Conservation (phyloP, 2,888 invertebrate genomes). For the Helobdella robusta region DNA sequence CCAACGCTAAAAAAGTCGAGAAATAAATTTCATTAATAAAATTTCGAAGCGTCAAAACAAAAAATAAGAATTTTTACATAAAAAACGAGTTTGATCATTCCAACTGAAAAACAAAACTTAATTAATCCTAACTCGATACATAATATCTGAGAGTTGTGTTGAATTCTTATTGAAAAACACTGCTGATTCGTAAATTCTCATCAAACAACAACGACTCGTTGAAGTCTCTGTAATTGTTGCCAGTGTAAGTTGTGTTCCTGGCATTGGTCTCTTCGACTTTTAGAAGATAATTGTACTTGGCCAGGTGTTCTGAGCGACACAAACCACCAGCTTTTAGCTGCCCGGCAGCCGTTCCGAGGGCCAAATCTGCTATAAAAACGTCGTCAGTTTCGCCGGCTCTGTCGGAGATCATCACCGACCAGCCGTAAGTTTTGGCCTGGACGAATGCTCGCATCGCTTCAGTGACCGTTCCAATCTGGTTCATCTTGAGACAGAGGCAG, state of each 20-base stretch:
- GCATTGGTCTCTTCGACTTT: conserved; percentile 97
- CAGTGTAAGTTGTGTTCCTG: conserved; percentile 9
- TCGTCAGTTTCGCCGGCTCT: conserved; percentile 96
- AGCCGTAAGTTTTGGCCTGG: conserved; percentile 55
- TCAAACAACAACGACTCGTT: background rate
- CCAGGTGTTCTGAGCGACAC: conserved; percentile 91
- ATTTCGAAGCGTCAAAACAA: no score
- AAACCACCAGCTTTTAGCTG: conserved; percentile 55
- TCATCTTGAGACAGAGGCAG: conserved; percentile 84
- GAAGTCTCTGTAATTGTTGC: conserved; percentile 1
- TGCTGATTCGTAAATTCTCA: no score
- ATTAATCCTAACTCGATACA: no score
- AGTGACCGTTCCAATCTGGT: conserved; percentile 97
- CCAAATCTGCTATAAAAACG: conserved; percentile 94
- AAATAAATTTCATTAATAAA: no score
- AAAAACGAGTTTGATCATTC: no score
- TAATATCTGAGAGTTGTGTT: no score
- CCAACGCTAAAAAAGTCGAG: no score
- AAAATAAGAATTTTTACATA: no score
- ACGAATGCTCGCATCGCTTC: conserved; percentile 80
- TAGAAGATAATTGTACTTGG: conserved; percentile 96
- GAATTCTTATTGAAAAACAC: no score
- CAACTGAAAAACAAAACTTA: no score
- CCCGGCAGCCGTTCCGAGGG: conserved; percentile 92
- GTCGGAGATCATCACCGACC: conserved; percentile 99